These are phyloP conservation scores for Volucella inanis DNA, from an alignment of 2,888 invertebrate species.

Conservation along the genomic window DNA sequence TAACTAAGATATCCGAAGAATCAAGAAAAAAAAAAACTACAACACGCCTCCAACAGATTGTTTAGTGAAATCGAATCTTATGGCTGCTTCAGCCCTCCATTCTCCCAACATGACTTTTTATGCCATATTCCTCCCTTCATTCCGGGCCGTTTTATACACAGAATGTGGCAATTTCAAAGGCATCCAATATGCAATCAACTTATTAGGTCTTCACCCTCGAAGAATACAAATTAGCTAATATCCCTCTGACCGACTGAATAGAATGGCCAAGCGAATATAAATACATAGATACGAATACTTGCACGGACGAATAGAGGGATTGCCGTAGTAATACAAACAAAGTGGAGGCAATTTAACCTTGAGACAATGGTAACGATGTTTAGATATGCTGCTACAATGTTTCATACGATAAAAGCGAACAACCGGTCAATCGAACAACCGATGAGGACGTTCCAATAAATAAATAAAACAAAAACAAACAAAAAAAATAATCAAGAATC, in stretches of 20 bases:
- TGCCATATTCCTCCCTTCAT: neutral
- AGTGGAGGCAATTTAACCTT: slow-evolving; percentile 27
- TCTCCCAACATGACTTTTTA: neutral
- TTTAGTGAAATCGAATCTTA: slow-evolving; percentile 43
- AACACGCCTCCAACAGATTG: neutral
- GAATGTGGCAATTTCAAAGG: slow-evolving; percentile 17
- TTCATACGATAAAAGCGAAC: slow-evolving; percentile 16
- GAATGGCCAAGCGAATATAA: neutral
- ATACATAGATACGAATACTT: too few species aligned
- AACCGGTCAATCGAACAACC: slow-evolving; percentile 1
- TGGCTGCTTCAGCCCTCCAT: neutral
- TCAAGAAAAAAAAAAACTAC: neutral
- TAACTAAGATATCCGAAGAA: neutral
- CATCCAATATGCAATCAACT: slow-evolving; percentile 53
- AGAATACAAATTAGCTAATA: slow-evolving; percentile 56
- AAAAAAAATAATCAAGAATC: slow-evolving; percentile 29
- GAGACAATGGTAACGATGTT: slow-evolving; percentile 44
- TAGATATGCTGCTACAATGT: slow-evolving; percentile 19
- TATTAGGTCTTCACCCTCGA: slow-evolving; percentile 43
- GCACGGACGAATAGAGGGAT: too few species aligned
- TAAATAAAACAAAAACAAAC: slow-evolving; percentile 39
- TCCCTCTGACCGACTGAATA: slow-evolving; percentile 41
- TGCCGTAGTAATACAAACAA: too few species aligned
- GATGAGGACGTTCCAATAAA: slow-evolving; percentile 47
- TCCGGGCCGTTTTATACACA: neutral